Evolutionary conservation across 2,797 vertebrate genomes (phyloP).

Genomic region (Tamandua tetradactyla): DNA sequence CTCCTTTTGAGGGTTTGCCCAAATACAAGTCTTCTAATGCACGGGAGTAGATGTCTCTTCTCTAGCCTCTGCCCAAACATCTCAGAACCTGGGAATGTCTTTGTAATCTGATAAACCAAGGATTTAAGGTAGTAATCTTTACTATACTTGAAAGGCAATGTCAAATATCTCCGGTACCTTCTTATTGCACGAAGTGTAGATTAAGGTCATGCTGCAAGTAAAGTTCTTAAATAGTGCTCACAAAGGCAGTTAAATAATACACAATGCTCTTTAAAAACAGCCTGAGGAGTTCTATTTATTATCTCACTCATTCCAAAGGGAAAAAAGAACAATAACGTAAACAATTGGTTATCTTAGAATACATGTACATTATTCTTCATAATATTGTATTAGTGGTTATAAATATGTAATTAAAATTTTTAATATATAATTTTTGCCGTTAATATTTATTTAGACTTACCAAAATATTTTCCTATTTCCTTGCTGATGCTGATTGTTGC

Average conservation of each 20-base stretch:
- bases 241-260: neutral
- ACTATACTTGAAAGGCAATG: slow-evolving; percentile 66
- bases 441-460: neutral
- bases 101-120: slow-evolving; percentile 74
- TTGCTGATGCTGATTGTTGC: neutral
- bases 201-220: neutral
- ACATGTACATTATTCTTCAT: neutral
- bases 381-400: neutral
- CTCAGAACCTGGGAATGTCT: slow-evolving; percentile 80
- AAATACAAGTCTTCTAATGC: slow-evolving; percentile 68
- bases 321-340: neutral
- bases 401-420: neutral
- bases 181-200: slow-evolving; percentile 72
- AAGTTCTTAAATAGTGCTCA: neutral
- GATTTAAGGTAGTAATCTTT: slow-evolving; percentile 43
- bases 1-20: slow-evolving; percentile 73
- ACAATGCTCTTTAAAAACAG: neutral
- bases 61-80: slow-evolving; percentile 80
- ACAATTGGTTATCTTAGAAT: neutral
- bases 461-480: neutral
- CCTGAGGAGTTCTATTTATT: neutral
- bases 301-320: neutral
- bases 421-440: neutral
- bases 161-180: slow-evolving; percentile 73
- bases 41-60: slow-evolving; percentile 70